Evolutionary conservation across 2,797 vertebrate species (phyloP).

Genomic region (Danio kyathit): DNA sequence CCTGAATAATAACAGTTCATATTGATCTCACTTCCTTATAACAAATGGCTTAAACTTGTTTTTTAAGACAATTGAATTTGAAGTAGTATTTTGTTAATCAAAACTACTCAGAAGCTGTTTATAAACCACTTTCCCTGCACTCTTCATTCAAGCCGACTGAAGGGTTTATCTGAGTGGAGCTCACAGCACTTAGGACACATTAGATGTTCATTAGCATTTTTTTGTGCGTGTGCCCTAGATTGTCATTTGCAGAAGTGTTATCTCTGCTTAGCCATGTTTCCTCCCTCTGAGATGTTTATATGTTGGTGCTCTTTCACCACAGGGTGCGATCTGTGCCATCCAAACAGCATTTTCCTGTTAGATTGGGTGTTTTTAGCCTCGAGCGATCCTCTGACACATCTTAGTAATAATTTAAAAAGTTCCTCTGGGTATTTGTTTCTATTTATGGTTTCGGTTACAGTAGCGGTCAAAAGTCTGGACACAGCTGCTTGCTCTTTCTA

Average conservation of each 20-base stretch:
- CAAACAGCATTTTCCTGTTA: constrained; percentile 5
- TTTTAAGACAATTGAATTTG: constrained; percentile 6
- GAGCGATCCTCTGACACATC: background rate
- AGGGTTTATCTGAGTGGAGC: background rate
- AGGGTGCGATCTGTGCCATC: constrained; percentile 19
- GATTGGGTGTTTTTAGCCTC: constrained; percentile 21
- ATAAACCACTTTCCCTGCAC: background rate
- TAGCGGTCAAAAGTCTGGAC: background rate
- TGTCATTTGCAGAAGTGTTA: constrained; percentile 40
- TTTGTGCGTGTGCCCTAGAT: background rate
- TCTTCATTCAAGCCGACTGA: background rate
- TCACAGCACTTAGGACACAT: constrained; percentile 14
- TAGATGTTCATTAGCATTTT: constrained; percentile 10
- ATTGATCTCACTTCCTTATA: background rate
- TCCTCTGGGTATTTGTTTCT: constrained; percentile 33
- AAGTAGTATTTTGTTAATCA: constrained; percentile 5
- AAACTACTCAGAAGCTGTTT: constrained; percentile 11
- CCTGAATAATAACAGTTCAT: background rate
- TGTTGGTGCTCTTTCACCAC: constrained; percentile 33
- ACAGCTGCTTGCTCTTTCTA: background rate
- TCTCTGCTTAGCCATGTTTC: constrained; percentile 37
- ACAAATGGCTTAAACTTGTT: background rate
- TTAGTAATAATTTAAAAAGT: constrained; percentile 20
- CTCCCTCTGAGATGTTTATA: constrained; percentile 38
- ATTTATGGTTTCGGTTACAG: background rate